Conservation (phyloP, 1,140 invertebrate species). For the Chlorops oryzae region DNA sequence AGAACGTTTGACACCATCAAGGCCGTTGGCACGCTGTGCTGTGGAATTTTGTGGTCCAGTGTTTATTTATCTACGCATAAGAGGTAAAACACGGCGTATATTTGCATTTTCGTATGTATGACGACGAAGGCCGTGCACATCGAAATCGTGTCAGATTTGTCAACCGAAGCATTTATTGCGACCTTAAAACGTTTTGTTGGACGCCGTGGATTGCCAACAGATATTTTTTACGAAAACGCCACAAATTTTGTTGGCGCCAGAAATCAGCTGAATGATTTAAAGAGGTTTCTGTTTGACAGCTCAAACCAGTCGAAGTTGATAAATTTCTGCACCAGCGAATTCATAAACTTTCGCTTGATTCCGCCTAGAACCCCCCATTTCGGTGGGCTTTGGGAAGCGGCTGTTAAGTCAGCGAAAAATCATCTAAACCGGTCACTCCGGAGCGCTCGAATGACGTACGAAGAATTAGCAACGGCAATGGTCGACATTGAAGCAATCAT, state of each 20-base stretch:
- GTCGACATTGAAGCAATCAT: slow-evolving; percentile 4
- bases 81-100: slow-evolving; percentile 8
- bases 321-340: background rate
- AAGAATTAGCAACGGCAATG: background rate
- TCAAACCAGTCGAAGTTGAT: background rate
- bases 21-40: slow-evolving; percentile 14
- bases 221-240: slow-evolving; percentile 3
- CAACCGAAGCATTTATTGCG: slow-evolving; percentile 29
- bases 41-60: slow-evolving; percentile 22
- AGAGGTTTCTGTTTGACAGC: background rate
- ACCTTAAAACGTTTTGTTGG: slow-evolving; percentile 27
- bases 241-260: background rate
- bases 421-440: background rate
- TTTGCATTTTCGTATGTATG: slow-evolving; percentile 30
- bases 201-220: slow-evolving; percentile 4
- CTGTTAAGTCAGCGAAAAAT: slow-evolving; percentile 11
- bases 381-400: slow-evolving; percentile 14
- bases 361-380: background rate
- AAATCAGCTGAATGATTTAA: background rate
- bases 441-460: slow-evolving; percentile 5
- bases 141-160: slow-evolving; percentile 28
- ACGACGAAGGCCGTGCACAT: slow-evolving; percentile 32
- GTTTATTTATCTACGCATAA: background rate
- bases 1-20: background rate
- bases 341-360: slow-evolving; percentile 3